Conservation (phyloP, 2,888 invertebrate species). For the Sussaba pulchella region DNA sequence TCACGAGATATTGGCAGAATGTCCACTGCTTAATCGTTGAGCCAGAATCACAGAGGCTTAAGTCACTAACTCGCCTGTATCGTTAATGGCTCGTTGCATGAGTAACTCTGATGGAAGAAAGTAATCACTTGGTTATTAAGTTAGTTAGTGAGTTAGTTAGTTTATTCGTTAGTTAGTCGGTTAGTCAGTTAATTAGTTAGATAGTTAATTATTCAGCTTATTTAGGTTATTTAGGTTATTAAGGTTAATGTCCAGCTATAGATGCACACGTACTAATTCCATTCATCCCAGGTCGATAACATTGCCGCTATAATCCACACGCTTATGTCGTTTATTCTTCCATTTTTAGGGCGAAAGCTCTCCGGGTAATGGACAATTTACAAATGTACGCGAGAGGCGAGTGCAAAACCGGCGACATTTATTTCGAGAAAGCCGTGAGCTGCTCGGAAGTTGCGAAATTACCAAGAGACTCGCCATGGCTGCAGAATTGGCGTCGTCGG, state of each 20-base stretch:
- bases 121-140: too few relatives aligned
- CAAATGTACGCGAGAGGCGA: constrained; percentile 7
- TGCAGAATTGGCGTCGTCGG: constrained; percentile 52
- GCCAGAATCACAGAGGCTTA: neutral
- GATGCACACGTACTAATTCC: neutral
- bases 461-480: constrained; percentile 41
- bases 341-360: constrained; percentile 6
- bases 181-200: too few relatives aligned
- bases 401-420: constrained; percentile 18
- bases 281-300: neutral
- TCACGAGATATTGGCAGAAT: constrained; percentile 1
- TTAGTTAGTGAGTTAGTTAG: too few relatives aligned
- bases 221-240: too few relatives aligned
- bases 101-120: neutral
- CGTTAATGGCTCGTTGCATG: neutral
- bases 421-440: constrained; percentile 37
- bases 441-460: constrained; percentile 48
- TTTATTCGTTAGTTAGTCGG: neutral
- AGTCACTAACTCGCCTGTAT: neutral
- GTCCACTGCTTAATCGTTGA: neutral
- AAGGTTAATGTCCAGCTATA: neutral
- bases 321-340: neutral
- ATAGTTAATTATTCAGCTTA: too few relatives aligned
- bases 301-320: neutral
- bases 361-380: constrained; percentile 41